phyloP scores from a whole-genome alignment of 2,888 invertebrate species.

The Ramazzottius varieornatus region DNA sequence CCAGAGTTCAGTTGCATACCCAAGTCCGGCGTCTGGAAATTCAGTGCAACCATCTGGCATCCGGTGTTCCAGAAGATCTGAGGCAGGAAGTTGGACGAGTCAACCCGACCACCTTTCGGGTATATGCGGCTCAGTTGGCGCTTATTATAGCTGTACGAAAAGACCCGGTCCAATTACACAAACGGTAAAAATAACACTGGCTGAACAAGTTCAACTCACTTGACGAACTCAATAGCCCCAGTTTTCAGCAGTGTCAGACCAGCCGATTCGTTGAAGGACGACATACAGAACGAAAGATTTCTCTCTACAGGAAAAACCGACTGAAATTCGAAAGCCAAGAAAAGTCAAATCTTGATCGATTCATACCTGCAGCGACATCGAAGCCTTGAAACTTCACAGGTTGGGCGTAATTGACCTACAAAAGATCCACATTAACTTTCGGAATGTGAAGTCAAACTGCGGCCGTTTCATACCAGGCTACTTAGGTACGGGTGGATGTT shows the following conservation, averaged over 20 bases:
- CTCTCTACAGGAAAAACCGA: slow-evolving; percentile 37
- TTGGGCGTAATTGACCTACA: slow-evolving; percentile 97
- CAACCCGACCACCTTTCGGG: slow-evolving; percentile 89
- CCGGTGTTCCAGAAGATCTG: slow-evolving; percentile 99
- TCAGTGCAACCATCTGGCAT: slow-evolving; percentile 90
- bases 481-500: slow-evolving; percentile 96
- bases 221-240: slow-evolving; percentile 91
- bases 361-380: slow-evolving; percentile 73
- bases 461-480: too few relatives aligned
- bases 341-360: not conserved
- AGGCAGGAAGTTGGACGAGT: slow-evolving; percentile 97
- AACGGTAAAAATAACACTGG: slow-evolving; percentile 4
- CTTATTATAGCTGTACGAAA: slow-evolving; percentile 65
- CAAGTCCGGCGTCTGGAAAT: slow-evolving; percentile 91
- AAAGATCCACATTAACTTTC: too few relatives aligned
- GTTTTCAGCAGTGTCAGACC: slow-evolving; percentile 84
- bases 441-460: too few relatives aligned
- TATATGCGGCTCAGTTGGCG: slow-evolving; percentile 96
- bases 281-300: slow-evolving; percentile 93
- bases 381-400: slow-evolving; percentile 97
- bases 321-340: too few relatives aligned
- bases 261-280: slow-evolving; percentile 89
- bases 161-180: slow-evolving; percentile 5
- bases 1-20: slow-evolving; percentile 99
- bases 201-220: slow-evolving; percentile 24